These are phyloP conservation scores for Candidula unifasciata DNA, from an alignment of 2,888 invertebrate species.

Conservation along the genomic window DNA sequence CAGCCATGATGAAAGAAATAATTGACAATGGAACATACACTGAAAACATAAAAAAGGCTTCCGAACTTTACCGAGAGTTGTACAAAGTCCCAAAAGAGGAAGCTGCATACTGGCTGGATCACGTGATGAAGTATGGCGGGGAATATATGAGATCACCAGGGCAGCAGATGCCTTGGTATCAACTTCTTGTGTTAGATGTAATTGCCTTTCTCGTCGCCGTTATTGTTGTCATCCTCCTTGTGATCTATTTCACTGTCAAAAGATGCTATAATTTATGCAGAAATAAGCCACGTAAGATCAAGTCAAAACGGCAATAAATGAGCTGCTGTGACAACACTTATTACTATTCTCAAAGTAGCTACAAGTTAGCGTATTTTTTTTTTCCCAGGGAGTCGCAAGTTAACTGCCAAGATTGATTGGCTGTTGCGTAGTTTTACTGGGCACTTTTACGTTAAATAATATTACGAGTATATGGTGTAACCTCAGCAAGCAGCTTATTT, in stretches of 20 bases:
- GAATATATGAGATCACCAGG: constrained; percentile 60
- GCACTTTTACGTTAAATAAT: too few relatives aligned
- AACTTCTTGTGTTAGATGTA: constrained; percentile 63
- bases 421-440: too few relatives aligned
- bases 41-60: constrained; percentile 48
- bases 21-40: constrained; percentile 26
- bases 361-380: too few relatives aligned
- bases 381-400: too few relatives aligned
- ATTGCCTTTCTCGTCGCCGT: constrained; percentile 46
- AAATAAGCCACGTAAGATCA: neutral
- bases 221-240: neutral
- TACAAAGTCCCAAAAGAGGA: constrained; percentile 57
- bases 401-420: too few relatives aligned
- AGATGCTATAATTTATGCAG: neutral
- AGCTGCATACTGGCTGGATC: constrained; percentile 66
- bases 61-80: constrained; percentile 44
- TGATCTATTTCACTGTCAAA: neutral
- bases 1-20: constrained; percentile 2
- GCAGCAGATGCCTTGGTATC: constrained; percentile 61
- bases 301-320: too few relatives aligned
- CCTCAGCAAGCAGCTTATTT: too few relatives aligned
- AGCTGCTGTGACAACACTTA: too few relatives aligned
- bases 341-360: too few relatives aligned
- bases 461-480: too few relatives aligned
- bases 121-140: constrained; percentile 65